A percentile compares a stretch with the other conserved stretches of the same genome.
Conservation (phyloP, 2,888 invertebrate genomes). For the Drosophila suboccidentalis region DNA sequence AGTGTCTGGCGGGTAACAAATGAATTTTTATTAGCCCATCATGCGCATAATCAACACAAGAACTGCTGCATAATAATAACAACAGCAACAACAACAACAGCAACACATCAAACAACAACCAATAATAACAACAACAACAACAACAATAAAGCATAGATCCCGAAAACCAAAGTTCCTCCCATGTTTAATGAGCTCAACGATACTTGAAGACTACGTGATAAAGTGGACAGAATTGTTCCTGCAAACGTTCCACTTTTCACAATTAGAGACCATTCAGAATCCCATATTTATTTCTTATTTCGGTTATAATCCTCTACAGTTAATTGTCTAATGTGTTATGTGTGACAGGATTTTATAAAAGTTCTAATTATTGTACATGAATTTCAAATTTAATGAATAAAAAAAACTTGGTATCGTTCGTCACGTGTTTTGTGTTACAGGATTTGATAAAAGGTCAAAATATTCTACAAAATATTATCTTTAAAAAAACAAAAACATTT, state of each 20-base stretch:
- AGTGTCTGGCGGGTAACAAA: slow-evolving; percentile 51
- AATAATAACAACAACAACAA: slow-evolving; percentile 47
- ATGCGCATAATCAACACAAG: slow-evolving; percentile 61
- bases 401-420: background rate
- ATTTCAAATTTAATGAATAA: too few species aligned
- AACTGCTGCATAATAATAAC: slow-evolving; percentile 78
- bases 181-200: slow-evolving; percentile 38
- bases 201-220: slow-evolving; percentile 78
- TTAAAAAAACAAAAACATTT: too few species aligned
- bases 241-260: slow-evolving; percentile 4
- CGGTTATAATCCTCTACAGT: slow-evolving; percentile 43
- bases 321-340: slow-evolving; percentile 38
- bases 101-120: slow-evolving; percentile 60
- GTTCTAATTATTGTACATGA: too few species aligned
- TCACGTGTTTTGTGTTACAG: too few species aligned
- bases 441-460: too few species aligned
- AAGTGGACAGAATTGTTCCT: slow-evolving; percentile 69
- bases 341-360: slow-evolving; percentile 3
- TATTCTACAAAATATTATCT: too few species aligned
- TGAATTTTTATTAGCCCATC: slow-evolving; percentile 81
- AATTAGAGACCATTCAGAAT: slow-evolving; percentile 24
- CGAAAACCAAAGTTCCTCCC: slow-evolving; percentile 27
- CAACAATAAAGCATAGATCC: slow-evolving; percentile 2
- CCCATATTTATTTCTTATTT: slow-evolving; percentile 25
- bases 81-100: slow-evolving; percentile 51